phyloP scores from a whole-genome alignment of 2,113 vertebrate genomes.

The Salvelinus sp. region DNA sequence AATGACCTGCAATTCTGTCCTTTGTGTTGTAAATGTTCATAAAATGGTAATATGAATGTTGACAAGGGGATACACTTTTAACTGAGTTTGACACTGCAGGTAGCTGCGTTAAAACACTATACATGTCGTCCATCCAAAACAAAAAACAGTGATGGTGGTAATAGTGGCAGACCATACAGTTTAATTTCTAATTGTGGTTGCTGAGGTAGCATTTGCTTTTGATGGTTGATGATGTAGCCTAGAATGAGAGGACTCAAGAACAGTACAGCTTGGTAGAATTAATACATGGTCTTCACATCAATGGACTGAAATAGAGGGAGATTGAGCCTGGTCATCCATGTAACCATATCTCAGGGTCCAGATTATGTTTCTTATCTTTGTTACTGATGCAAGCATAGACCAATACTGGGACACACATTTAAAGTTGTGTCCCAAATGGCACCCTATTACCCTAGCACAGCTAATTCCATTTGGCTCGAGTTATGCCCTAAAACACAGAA shows the following conservation, averaged over 20 bases:
- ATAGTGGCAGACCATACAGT: not conserved
- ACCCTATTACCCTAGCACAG: slow-evolving; percentile 5
- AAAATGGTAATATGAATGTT: too few relatives aligned
- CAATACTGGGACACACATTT: not conserved
- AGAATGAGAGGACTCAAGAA: too few relatives aligned
- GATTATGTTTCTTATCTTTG: not conserved
- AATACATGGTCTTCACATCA: not conserved
- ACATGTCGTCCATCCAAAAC: not conserved
- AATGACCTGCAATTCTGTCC: too few relatives aligned
- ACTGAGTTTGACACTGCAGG: too few relatives aligned
- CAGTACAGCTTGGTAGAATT: too few relatives aligned
- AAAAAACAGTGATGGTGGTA: not conserved
- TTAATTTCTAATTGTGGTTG: too few relatives aligned
- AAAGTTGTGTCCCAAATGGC: too few relatives aligned
- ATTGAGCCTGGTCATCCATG: not conserved
- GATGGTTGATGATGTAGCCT: too few relatives aligned
- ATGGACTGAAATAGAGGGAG: not conserved
- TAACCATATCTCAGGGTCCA: not conserved
- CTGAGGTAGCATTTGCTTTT: too few relatives aligned
- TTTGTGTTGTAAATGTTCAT: too few relatives aligned
- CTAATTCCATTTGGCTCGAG: slow-evolving; percentile 46
- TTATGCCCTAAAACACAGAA: slow-evolving; percentile 10
- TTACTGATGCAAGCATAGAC: not conserved
- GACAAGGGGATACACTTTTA: too few relatives aligned
- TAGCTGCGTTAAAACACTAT: too few relatives aligned